phyloP scores from a whole-genome alignment of 1,140 invertebrate genomes.

The Pseudobourletiella spinata region DNA sequence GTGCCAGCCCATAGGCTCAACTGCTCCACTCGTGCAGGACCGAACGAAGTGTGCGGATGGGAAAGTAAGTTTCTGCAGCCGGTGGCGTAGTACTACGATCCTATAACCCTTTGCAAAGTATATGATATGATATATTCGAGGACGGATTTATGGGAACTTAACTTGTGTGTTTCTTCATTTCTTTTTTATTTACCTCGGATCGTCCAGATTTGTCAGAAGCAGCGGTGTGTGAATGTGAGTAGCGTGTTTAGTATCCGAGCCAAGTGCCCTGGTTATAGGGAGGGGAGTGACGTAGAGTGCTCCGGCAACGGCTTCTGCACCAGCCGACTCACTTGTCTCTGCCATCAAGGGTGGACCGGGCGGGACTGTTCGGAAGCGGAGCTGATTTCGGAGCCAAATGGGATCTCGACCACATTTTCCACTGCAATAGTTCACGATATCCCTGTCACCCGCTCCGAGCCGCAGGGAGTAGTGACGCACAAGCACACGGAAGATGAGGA shows the following conservation, averaged over 20 bases:
- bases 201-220: slow-evolving; percentile 73
- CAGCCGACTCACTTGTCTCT: slow-evolving; percentile 83
- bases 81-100: too few species aligned
- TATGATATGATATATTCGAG: too few species aligned
- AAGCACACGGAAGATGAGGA: slow-evolving; percentile 2
- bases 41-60: background rate
- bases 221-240: slow-evolving; percentile 74
- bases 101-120: too few species aligned
- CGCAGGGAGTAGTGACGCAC: slow-evolving; percentile 38
- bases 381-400: background rate
- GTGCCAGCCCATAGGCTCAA: too few species aligned
- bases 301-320: slow-evolving; percentile 91
- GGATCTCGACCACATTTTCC: background rate
- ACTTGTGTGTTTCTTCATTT: too few species aligned
- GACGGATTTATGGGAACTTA: too few species aligned
- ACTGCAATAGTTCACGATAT: background rate
- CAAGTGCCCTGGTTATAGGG: too few species aligned
- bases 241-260: too few species aligned
- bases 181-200: too few species aligned
- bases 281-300: slow-evolving; percentile 78
- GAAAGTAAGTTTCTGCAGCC: slow-evolving; percentile 9
- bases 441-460: slow-evolving; percentile 41
- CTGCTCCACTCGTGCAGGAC: background rate
- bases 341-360: slow-evolving; percentile 76
- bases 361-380: slow-evolving; percentile 73